Percentiles rank a stretch among this genome's conserved stretches.
Evolutionary conservation across 2,113 vertebrate species (phyloP).

Genomic region (Macrotis lagotis): DNA sequence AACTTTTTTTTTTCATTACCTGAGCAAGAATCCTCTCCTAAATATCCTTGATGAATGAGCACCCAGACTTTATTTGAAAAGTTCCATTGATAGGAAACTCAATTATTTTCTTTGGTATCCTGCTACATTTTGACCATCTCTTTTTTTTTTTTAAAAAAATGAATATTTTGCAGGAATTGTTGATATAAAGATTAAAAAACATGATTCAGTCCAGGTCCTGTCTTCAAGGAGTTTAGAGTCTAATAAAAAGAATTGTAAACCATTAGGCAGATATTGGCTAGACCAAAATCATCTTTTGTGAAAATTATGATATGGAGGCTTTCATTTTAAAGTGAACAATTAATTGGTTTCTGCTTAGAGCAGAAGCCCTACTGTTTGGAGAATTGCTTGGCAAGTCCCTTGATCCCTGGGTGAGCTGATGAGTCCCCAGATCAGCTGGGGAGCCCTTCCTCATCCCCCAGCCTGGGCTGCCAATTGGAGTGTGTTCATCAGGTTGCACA

Average conservation of each 20-base stretch:
- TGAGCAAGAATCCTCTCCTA: background rate
- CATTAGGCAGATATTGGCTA: slow-evolving; percentile 6
- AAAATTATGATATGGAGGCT: slow-evolving; percentile 18
- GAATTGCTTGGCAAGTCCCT: slow-evolving; percentile 43
- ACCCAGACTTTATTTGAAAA: background rate
- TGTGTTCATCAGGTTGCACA: slow-evolving; percentile 84
- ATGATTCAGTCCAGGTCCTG: background rate
- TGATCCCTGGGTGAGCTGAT: slow-evolving; percentile 58
- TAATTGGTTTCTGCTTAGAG: slow-evolving; percentile 11
- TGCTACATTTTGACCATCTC: background rate
- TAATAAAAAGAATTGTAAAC: background rate
- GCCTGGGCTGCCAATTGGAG: slow-evolving; percentile 28
- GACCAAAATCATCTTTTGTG: background rate
- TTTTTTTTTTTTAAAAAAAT: background rate
- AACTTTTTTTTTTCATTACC: background rate
- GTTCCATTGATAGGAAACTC: background rate
- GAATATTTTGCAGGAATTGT: background rate
- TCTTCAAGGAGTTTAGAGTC: background rate
- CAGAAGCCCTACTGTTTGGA: slow-evolving; percentile 31
- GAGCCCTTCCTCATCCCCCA: slow-evolving; percentile 58
- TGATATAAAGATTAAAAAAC: background rate
- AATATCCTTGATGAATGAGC: background rate
- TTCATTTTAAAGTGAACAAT: slow-evolving; percentile 42
- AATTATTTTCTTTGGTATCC: background rate
- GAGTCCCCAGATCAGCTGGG: slow-evolving; percentile 28